Conservation (phyloP, 2,888 invertebrate genomes). For the Gryllus longicercus region DNA sequence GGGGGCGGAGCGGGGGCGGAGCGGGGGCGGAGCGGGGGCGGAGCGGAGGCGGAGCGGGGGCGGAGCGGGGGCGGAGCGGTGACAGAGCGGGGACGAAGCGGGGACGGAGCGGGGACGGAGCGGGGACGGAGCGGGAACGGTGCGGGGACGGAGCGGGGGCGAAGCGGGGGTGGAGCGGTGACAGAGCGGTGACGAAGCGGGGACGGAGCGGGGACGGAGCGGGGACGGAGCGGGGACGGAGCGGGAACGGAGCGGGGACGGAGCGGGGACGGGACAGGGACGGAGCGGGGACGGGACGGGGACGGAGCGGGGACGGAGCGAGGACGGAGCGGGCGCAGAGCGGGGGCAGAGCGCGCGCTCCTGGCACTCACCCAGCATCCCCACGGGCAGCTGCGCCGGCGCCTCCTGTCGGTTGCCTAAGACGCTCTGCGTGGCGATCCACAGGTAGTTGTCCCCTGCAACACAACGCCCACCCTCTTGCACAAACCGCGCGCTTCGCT, state of each 20-base stretch:
- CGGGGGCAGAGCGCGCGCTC: not conserved
- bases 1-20: too few relatives aligned
- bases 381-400: constrained; percentile 44
- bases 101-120: not conserved
- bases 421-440: constrained; percentile 51
- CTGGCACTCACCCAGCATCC: constrained; percentile 46
- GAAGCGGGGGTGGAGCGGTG: not conserved
- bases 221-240: not conserved
- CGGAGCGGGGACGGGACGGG: not conserved
- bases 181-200: not conserved
- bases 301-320: not conserved
- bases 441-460: constrained; percentile 48
- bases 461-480: not conserved
- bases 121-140: not conserved
- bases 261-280: not conserved
- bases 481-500: too few relatives aligned
- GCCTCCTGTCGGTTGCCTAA: constrained; percentile 44
- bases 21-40: not conserved
- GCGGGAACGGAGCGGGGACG: not conserved
- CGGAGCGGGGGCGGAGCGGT: not conserved
- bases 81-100: not conserved
- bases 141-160: not conserved
- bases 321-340: not conserved
- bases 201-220: not conserved
- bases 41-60: too few relatives aligned